Evolutionary conservation across 1,140 invertebrate genomes (phyloP).

Genomic region (Calliphora vicina): DNA sequence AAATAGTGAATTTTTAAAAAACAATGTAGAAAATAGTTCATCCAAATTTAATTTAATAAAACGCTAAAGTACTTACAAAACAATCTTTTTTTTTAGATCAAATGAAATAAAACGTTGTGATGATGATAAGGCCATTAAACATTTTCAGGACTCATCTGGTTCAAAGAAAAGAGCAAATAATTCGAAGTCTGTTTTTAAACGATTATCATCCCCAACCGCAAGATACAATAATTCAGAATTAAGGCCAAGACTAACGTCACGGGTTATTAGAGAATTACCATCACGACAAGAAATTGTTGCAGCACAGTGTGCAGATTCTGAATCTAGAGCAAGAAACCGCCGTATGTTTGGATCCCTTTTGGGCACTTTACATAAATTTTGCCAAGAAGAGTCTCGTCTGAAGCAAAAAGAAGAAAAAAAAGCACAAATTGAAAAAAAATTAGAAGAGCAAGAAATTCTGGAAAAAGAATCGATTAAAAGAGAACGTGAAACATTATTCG

Average conservation of each 20-base stretch:
- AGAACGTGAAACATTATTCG: slow-evolving; percentile 86
- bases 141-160: neutral
- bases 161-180: slow-evolving; percentile 63
- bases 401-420: slow-evolving; percentile 76
- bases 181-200: slow-evolving; percentile 67
- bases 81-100: neutral
- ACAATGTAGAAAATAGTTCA: too few relatives aligned
- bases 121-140: neutral
- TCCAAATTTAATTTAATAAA: too few relatives aligned
- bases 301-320: slow-evolving; percentile 84
- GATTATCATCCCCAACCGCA: slow-evolving; percentile 64
- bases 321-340: slow-evolving; percentile 84
- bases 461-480: slow-evolving; percentile 87
- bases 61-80: too few relatives aligned
- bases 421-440: slow-evolving; percentile 89
- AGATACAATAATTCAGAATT: slow-evolving; percentile 61
- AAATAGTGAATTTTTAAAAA: too few relatives aligned
- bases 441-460: slow-evolving; percentile 88
- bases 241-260: slow-evolving; percentile 62
- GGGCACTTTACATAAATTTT: slow-evolving; percentile 94
- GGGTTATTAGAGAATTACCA: slow-evolving; percentile 73
- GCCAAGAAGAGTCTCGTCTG: slow-evolving; percentile 90
- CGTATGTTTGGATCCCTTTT: slow-evolving; percentile 95
- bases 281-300: slow-evolving; percentile 80
- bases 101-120: neutral